Base-by-base conservation (phyloP, 2,797 vertebrate species). In the Avahi laniger region DNA sequence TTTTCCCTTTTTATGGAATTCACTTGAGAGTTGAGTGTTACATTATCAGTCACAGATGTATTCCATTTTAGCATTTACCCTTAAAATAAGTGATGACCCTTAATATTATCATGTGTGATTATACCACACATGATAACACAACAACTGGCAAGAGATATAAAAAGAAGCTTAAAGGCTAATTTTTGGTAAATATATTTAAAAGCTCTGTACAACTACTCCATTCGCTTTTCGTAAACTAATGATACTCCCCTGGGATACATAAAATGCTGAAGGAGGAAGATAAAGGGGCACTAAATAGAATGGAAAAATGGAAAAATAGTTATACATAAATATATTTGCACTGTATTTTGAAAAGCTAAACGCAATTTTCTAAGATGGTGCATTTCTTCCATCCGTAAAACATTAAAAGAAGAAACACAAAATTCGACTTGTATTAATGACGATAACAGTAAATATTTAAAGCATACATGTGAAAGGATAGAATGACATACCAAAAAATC, bases 311-410 rank as follows among this genome's bases (percentile, higher is more conserved):
- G 54, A 69, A 7, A 50, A 92, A 84, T 24, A 9, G 1, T 57
- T 46, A 11, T 46, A 10, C 11, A 46, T 46, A 46, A 46, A 78
- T 26, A 61, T 57, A 78, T 83, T 76, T 80, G 7, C 9, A 63
- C 14, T 46, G 4, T 63, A 75, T 61, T 89, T 88, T 78, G 28
- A 83, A 78, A 91, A 85, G 28, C 17, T 43, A 13, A 43, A 92
- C 65, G 48, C 6, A 59, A 85, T 72, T 95, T 83, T 33, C 6
- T 70, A 96, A 91, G 24, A n/a, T 52, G 57, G 1, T 20, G 4
- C 43, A 70, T 84, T 94, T 95, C n/a, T 88, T 75, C n/a, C 38
- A 90, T 24, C 8, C 11, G 41, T 78, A 82, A 89, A 75, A 93
- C 54, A 85, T 80, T 57, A 86, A 89, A 52, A 50, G 10, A 48